Evolutionary conservation across 2,888 invertebrate species (phyloP).

Genomic region (Xanthorhoe designata): DNA sequence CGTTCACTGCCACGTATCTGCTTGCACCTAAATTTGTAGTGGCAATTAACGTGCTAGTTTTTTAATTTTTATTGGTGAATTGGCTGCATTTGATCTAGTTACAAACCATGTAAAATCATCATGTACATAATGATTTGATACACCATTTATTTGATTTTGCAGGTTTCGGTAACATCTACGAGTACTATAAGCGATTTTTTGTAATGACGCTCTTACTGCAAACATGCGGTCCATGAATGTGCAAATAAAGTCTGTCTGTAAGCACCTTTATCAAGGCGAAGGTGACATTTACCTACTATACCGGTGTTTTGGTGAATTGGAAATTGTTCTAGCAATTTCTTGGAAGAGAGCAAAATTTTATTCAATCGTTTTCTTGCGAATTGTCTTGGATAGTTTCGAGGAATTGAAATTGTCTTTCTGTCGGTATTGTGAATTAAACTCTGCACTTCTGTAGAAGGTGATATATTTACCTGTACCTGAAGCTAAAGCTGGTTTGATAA

Average conservation of each 20-base stretch:
- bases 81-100: no score
- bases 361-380: slow-evolving; percentile 8
- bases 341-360: slow-evolving; percentile 8
- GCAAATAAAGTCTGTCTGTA: slow-evolving; percentile 4
- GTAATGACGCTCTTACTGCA: slow-evolving; percentile 8
- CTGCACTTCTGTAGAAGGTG: neutral
- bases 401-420: slow-evolving; percentile 22
- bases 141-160: neutral
- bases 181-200: no score
- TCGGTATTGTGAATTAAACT: slow-evolving; percentile 17
- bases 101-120: no score
- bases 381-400: slow-evolving; percentile 16
- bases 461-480: neutral
- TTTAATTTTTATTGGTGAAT: no score
- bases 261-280: slow-evolving; percentile 3
- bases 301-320: slow-evolving; percentile 18
- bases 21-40: no score
- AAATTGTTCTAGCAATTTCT: slow-evolving; percentile 25
- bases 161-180: neutral
- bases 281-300: slow-evolving; percentile 22
- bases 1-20: no score
- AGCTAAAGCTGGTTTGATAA: neutral
- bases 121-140: no score
- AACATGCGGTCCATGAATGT: slow-evolving; percentile 3
- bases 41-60: no score